Evolutionary conservation across 2,797 vertebrate genomes (phyloP), one percentile per base, ranked within the genome.

Genomic region (Gymnodraco acuticeps): DNA sequence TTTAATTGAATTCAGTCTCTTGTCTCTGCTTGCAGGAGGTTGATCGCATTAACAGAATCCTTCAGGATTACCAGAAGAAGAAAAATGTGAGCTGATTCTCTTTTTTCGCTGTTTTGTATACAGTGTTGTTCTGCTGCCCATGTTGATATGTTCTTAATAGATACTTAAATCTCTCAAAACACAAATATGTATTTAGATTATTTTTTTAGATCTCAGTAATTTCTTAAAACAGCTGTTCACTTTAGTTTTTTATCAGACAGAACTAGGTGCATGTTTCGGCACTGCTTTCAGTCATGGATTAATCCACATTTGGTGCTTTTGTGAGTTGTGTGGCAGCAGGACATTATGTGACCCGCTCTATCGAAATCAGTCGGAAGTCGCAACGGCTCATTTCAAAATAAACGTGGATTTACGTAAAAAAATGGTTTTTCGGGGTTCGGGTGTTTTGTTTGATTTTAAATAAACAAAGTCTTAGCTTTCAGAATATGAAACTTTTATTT

Each of bases 11-110:
- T 5, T 12, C 8, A 2, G 4, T 47, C 6, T 77, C 6, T 78
- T 75, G 1, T 86, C 80, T 75, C 50, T 90, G 7, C 33, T n/a
- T 64, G 23, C 38, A 99, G 98, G 98, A 99, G 87, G 95, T 93
- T 8, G 97, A 98, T 58, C 96, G 98, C 64, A 96, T 99, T 81
- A 92, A 94, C 82, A 95, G 90, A 87, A 96, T 99, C 91, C 92
- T 97, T 54, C 96, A 98, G 89, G 96, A 98, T 0, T 99, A 97
- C 88, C 95, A 95, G 92, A 97, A 91, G 90, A 99, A 99, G 89
- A 99, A 97, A 93, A 97, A 96, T 0, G 98, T 99, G 85, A 97
- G 97, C 95, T 42, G 13, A 1, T 31, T 47, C 19, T 61, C 31
- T 12, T 47, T 2, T 55, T 1, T 52, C 27, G 3, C 0, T 19